A percentile compares a stretch with the other conserved stretches of the same genome.
Evolutionary conservation across 1,140 invertebrate species (phyloP).

Genomic region (Phymorhynchus buccinoides): DNA sequence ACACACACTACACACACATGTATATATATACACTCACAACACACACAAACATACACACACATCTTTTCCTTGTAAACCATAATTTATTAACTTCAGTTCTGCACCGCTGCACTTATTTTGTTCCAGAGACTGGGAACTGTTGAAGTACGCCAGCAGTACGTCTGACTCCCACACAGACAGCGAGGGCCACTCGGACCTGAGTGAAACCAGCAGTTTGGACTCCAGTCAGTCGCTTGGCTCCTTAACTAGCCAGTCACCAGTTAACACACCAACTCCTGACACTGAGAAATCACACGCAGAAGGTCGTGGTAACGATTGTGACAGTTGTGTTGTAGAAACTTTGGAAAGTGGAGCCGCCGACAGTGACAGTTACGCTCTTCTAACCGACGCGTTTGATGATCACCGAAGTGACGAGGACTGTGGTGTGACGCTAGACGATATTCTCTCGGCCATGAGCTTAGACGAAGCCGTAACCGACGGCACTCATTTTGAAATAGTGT

Average conservation of each 20-base stretch:
- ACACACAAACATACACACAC: too few relatives aligned
- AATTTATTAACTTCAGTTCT: not conserved
- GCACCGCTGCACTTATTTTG: not conserved
- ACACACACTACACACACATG: too few relatives aligned
- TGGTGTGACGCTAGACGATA: conserved; percentile 5
- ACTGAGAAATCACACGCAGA: not conserved
- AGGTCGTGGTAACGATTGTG: not conserved
- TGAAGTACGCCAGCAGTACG: not conserved
- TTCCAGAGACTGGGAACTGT: conserved; percentile 9
- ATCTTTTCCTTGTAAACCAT: too few relatives aligned
- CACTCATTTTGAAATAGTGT: not conserved
- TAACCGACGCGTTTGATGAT: not conserved
- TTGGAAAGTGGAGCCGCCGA: not conserved
- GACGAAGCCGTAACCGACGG: not conserved
- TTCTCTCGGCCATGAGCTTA: not conserved
- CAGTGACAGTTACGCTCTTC: not conserved
- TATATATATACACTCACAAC: too few relatives aligned
- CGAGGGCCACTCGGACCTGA: conserved; percentile 13
- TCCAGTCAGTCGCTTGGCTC: not conserved
- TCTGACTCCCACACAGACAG: not conserved
- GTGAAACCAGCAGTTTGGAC: conserved; percentile 44
- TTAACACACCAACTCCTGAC: not conserved
- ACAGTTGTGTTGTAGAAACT: not conserved
- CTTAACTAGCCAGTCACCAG: not conserved
- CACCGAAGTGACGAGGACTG: not conserved